phyloP scores from a whole-genome alignment of 1,140 invertebrate genomes.

The Formica exsecta region DNA sequence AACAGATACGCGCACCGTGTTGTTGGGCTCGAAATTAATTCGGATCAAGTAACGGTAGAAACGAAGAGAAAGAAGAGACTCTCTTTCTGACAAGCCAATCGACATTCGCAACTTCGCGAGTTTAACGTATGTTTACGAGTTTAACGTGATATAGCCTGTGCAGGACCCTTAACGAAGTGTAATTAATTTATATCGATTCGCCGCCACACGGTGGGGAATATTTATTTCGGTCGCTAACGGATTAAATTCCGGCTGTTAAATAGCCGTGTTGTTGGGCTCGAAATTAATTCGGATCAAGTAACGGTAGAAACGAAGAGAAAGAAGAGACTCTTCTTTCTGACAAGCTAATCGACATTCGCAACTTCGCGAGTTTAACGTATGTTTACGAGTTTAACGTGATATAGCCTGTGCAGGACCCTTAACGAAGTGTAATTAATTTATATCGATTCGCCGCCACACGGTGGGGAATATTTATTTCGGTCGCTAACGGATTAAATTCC shows the following conservation, averaged over 20 bases:
- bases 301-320: slow-evolving; percentile 60
- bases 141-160: background rate
- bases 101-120: slow-evolving; percentile 11
- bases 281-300: slow-evolving; percentile 72
- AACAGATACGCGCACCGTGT: slow-evolving; percentile 10
- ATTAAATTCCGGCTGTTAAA: slow-evolving; percentile 48
- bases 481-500: slow-evolving; percentile 65
- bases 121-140: background rate
- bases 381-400: background rate
- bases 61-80: slow-evolving; percentile 7
- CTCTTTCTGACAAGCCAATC: background rate
- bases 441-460: slow-evolving; percentile 50
- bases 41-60: slow-evolving; percentile 70
- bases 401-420: background rate
- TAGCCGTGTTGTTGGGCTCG: slow-evolving; percentile 12
- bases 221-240: slow-evolving; percentile 71
- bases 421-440: slow-evolving; percentile 69
- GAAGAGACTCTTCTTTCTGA: background rate
- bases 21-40: slow-evolving; percentile 66
- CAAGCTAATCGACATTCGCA: slow-evolving; percentile 10
- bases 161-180: slow-evolving; percentile 31
- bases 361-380: background rate
- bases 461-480: slow-evolving; percentile 68
- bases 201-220: slow-evolving; percentile 36
- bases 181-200: slow-evolving; percentile 71